These are phyloP conservation scores for Orycteropus afer DNA, from an alignment of 2,113 vertebrate genomes.

Conservation along the genomic window DNA sequence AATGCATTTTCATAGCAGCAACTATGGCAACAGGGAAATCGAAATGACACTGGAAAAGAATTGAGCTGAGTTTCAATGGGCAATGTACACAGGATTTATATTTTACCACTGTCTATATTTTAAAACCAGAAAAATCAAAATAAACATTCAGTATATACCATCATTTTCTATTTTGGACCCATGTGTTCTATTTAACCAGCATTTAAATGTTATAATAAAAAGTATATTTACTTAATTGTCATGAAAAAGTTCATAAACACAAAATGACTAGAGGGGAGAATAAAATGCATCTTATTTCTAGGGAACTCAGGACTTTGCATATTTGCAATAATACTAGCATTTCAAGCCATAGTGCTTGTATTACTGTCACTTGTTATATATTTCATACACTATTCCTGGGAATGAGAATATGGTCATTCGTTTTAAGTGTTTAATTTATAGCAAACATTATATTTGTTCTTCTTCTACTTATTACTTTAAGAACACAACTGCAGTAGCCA, in stretches of 20 bases:
- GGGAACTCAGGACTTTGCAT: background rate
- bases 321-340: background rate
- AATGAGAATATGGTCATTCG: background rate
- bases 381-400: constrained; percentile 2
- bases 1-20: constrained; percentile 82
- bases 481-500: background rate
- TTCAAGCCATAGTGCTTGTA: background rate
- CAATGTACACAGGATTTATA: constrained; percentile 43
- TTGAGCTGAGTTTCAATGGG: constrained; percentile 53
- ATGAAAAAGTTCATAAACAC: background rate
- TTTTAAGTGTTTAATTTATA: constrained; percentile 13
- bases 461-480: background rate
- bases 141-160: background rate
- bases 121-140: constrained; percentile 63
- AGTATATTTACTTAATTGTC: background rate
- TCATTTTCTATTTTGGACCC: background rate
- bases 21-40: constrained; percentile 82
- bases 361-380: background rate
- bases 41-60: constrained; percentile 68
- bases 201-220: background rate
- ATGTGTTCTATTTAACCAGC: background rate
- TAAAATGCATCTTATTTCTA: background rate
- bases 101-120: constrained; percentile 39
- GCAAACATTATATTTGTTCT: background rate
- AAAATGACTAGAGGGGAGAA: background rate